Percentiles rank a stretch among this genome's conserved stretches.
Evolutionary conservation across 2,888 invertebrate species (phyloP).

Genomic region (Hypercompe scribonia): DNA sequence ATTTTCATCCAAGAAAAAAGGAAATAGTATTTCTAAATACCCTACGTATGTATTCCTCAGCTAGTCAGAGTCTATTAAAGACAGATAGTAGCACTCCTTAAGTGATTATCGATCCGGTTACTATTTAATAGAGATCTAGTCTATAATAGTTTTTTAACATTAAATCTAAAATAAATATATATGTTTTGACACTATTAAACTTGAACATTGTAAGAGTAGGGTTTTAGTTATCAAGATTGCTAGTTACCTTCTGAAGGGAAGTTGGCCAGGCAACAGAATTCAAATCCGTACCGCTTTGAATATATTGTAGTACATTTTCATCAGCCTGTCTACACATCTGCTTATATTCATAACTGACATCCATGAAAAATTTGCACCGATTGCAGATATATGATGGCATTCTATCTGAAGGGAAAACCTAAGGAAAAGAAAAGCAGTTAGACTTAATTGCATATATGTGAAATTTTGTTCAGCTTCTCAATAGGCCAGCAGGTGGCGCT

Average conservation of each 20-base stretch:
- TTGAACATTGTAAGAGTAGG: background rate
- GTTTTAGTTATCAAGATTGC: background rate
- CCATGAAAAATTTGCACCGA: conserved; percentile 89
- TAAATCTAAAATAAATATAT: background rate
- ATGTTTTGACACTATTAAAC: background rate
- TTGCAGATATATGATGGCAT: conserved; percentile 91
- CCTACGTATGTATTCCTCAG: background rate
- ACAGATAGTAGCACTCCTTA: background rate
- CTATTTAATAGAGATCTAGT: background rate
- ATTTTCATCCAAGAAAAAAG: no score
- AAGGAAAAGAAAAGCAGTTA: conserved; percentile 21
- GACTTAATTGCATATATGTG: background rate
- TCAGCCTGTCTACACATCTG: conserved; percentile 92
- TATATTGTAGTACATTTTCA: conserved; percentile 89
- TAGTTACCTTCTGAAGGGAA: conserved; percentile 74
- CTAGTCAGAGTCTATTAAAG: background rate
- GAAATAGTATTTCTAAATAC: background rate
- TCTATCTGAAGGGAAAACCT: conserved; percentile 89
- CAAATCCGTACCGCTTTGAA: conserved; percentile 88
- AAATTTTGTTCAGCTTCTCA: background rate
- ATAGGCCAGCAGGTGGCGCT: conserved; percentile 53
- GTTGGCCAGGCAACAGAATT: conserved; percentile 81
- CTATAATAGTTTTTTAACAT: background rate
- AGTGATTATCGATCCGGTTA: background rate
- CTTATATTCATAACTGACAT: conserved; percentile 91